Evolutionary conservation across 1,140 invertebrate species (phyloP).

Genomic region (Acarapis woodi): DNA sequence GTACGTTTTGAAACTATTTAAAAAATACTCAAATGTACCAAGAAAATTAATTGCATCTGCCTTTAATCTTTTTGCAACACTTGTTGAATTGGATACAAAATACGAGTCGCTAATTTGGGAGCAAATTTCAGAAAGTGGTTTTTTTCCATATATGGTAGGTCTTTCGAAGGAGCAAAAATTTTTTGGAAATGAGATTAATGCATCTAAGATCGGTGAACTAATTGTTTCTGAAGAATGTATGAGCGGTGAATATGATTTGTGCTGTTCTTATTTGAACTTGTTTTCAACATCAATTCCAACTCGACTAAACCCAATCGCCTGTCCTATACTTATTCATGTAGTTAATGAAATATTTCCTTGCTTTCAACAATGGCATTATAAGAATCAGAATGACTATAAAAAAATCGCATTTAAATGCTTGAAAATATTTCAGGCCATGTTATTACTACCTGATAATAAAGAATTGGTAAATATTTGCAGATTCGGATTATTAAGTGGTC

Average conservation of each 20-base stretch:
- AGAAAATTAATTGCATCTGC: constrained; percentile 3
- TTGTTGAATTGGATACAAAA: background rate
- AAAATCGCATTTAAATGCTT: constrained; percentile 14
- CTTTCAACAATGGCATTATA: constrained; percentile 20
- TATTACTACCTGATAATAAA: background rate
- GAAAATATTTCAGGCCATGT: constrained; percentile 11
- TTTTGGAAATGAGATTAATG: constrained; percentile 17
- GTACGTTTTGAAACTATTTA: background rate
- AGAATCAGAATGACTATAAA: constrained; percentile 13
- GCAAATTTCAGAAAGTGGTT: constrained; percentile 16
- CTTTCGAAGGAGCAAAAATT: constrained; percentile 4
- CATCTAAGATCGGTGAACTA: constrained; percentile 17
- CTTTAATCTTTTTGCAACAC: constrained; percentile 1
- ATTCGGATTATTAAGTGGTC: constrained; percentile 17
- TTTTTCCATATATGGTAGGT: constrained; percentile 17
- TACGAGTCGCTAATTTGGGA: constrained; percentile 15
- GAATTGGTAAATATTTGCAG: constrained; percentile 17
- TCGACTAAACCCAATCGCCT: constrained; percentile 14
- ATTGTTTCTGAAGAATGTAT: constrained; percentile 18
- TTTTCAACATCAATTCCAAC: constrained; percentile 15
- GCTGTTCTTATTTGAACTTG: constrained; percentile 17
- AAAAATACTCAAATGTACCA: background rate
- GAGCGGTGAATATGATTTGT: constrained; percentile 18
- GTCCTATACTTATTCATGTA: constrained; percentile 17
- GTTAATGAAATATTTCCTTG: constrained; percentile 19